Conservation (phyloP, 2,888 invertebrate genomes). For the Eristalis arbustorum region DNA sequence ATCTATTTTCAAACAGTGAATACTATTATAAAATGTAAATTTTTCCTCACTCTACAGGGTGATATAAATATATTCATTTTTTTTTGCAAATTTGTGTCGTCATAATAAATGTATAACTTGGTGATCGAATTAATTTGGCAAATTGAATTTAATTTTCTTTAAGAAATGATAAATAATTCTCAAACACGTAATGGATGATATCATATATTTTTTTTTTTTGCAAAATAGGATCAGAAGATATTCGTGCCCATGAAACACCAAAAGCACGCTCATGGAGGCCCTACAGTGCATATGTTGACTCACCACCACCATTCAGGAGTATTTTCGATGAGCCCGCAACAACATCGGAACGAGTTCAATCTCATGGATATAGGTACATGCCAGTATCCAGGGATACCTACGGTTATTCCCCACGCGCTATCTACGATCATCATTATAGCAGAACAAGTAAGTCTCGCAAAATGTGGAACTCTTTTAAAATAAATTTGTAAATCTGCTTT, state of each 20-base stretch:
- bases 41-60: neutral
- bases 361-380: constrained; percentile 94
- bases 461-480: neutral
- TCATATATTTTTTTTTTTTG: neutral
- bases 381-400: constrained; percentile 94
- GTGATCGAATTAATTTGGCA: neutral
- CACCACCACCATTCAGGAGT: constrained; percentile 89
- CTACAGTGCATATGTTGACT: constrained; percentile 87
- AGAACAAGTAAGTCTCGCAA: constrained; percentile 89
- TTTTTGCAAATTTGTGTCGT: too few species aligned
- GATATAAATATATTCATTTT: neutral
- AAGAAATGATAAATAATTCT: neutral
- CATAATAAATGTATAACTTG: too few species aligned
- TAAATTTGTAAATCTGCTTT: neutral
- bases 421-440: constrained; percentile 93
- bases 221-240: constrained; percentile 90
- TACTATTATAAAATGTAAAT: neutral
- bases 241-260: constrained; percentile 92
- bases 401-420: constrained; percentile 92
- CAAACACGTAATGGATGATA: too few species aligned
- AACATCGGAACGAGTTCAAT: constrained; percentile 91
- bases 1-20: constrained; percentile 40
- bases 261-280: constrained; percentile 84
- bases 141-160: neutral
- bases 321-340: constrained; percentile 92